phyloP scores from a whole-genome alignment of 2,797 vertebrate species.

The Sternarchorhynchus goeldii region DNA sequence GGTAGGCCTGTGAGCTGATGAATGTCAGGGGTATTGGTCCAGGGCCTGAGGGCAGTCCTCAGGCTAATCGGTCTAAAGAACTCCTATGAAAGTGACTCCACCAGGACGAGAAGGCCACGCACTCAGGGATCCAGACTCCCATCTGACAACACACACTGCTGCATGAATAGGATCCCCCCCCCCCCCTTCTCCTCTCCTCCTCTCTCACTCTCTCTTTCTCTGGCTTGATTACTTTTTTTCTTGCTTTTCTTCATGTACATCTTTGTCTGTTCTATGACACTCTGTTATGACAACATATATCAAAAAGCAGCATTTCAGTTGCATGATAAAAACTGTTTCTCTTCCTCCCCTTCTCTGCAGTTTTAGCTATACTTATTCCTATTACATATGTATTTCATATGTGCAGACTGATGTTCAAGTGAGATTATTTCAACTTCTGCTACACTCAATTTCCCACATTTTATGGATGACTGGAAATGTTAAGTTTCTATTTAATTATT shows the following conservation, averaged over 20 bases:
- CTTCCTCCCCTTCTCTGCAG: no score
- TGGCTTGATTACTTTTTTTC: not conserved
- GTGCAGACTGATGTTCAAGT: no score
- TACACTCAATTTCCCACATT: no score
- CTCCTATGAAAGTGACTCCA: constrained; percentile 80
- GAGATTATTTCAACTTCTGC: no score
- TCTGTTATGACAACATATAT: not conserved
- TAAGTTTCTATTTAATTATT: no score
- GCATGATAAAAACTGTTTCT: no score
- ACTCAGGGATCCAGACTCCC: constrained; percentile 41
- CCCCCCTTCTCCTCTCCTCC: constrained; percentile 7
- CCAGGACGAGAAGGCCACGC: constrained; percentile 51
- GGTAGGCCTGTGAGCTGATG: constrained; percentile 43
- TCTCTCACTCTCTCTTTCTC: not conserved
- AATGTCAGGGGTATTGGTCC: constrained; percentile 43
- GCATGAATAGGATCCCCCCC: constrained; percentile 8
- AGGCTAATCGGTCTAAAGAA: constrained; percentile 81
- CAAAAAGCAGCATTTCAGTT: not conserved
- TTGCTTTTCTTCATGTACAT: not conserved
- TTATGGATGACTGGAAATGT: not conserved
- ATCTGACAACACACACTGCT: constrained; percentile 43
- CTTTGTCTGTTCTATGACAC: not conserved
- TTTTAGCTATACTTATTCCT: no score
- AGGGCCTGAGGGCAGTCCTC: constrained; percentile 75
- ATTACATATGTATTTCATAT: no score